Evolutionary conservation across 2,888 invertebrate genomes (phyloP).

Genomic region (Antitype chi): DNA sequence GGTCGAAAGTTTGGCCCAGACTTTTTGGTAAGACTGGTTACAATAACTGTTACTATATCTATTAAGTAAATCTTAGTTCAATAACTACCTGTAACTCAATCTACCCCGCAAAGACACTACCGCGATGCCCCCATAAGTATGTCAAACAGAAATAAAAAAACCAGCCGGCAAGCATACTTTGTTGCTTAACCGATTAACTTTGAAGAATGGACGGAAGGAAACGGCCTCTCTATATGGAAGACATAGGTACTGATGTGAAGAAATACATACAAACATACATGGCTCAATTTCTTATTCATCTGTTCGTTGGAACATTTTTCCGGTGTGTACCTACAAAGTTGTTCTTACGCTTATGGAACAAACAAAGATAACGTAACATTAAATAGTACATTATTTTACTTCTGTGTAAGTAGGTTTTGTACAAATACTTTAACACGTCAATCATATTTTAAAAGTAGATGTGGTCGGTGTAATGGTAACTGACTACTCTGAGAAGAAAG

Average conservation of each 20-base stretch:
- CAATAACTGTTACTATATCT: too few relatives aligned
- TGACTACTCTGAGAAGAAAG: too few relatives aligned
- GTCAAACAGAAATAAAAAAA: slow-evolving; percentile 10
- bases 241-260: slow-evolving; percentile 5
- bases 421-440: too few relatives aligned
- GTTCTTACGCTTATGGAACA: neutral
- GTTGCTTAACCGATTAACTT: slow-evolving; percentile 42
- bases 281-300: slow-evolving; percentile 32
- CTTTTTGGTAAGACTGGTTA: too few relatives aligned
- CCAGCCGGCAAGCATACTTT: neutral
- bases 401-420: too few relatives aligned
- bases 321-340: slow-evolving; percentile 12
- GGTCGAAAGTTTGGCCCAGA: too few relatives aligned
- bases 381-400: too few relatives aligned
- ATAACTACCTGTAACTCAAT: neutral
- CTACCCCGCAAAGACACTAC: neutral
- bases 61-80: neutral
- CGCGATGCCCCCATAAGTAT: neutral
- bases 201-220: slow-evolving; percentile 55
- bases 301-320: slow-evolving; percentile 1
- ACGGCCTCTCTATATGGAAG: slow-evolving; percentile 15
- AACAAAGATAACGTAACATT: neutral
- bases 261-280: slow-evolving; percentile 10
- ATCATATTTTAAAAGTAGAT: too few relatives aligned
- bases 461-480: too few relatives aligned